Conservation (phyloP, 2,888 invertebrate species). For the Drosophila flavopinicola region DNA sequence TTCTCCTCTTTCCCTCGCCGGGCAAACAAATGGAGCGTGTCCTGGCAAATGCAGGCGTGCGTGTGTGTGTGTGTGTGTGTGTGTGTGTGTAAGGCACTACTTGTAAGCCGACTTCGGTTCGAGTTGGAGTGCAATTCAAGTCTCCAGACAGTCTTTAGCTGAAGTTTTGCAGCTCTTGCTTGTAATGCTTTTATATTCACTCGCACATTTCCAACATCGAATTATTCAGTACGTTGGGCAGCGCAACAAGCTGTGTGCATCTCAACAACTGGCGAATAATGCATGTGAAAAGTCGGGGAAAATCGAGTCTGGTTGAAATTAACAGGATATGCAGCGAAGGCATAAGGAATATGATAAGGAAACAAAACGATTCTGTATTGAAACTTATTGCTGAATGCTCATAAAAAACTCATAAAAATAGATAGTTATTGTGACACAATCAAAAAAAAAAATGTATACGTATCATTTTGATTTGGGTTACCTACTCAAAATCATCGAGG, state of each 20-base stretch:
- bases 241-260: conserved; percentile 2
- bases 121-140: conserved; percentile 11
- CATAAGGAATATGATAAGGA: too few species aligned
- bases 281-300: too few species aligned
- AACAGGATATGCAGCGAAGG: not conserved
- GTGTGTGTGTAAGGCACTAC: not conserved
- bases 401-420: too few species aligned
- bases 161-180: conserved; percentile 20
- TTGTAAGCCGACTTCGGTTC: conserved; percentile 9
- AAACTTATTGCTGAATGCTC: too few species aligned
- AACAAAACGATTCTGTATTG: too few species aligned
- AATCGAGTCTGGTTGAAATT: not conserved
- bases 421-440: too few species aligned
- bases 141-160: conserved; percentile 39
- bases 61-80: not conserved
- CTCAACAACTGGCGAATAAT: conserved; percentile 5
- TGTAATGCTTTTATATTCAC: conserved; percentile 14
- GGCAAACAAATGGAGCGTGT: conserved; percentile 45
- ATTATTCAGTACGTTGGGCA: conserved; percentile 16
- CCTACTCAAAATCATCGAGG: too few species aligned
- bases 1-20: conserved; percentile 1
- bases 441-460: too few species aligned
- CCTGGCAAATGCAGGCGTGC: conserved; percentile 20
- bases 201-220: conserved; percentile 15
- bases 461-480: too few species aligned